Evolutionary conservation across 2,888 invertebrate genomes (phyloP), one percentile per base, ranked within the genome.

Genomic region (Ceraclea dissimilis): DNA sequence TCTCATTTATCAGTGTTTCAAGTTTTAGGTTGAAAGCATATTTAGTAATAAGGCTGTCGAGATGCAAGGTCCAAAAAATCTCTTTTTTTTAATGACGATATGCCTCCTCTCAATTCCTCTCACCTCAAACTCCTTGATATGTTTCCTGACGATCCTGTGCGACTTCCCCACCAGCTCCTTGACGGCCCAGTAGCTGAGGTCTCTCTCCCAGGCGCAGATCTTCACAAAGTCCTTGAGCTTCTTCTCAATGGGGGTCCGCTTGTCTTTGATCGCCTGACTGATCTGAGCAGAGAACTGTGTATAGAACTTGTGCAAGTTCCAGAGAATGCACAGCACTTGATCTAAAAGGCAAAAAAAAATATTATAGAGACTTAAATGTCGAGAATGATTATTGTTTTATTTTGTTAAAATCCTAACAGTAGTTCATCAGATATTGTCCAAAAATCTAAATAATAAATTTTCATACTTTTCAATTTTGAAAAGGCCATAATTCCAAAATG

Each of bases 201-300:
- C 97, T 66, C 92, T 86, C 66, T 88, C 91, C 90, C 97, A 99
- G 39, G 92, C 82, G 51, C 90, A 90, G 54, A 99, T 96, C 71
- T 96, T 95, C 1, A 98, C 90, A 68, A 92, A 93, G 64, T 95
- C 95, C 63, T 88, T 87, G 11, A 99, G 71, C 69, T 93, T 90
- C 72, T 92, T 93, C 67, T 96, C 95, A 59, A 97, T 90, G 0
- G 95, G 93, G 0, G 81, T 70, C 26, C 89, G 83, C 19, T 88
- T 76, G 33, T 82, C 79, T 51, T 81, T 81, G 10, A 93, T 83
- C 50, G 81, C 80, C 0, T 76, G 71, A 0, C 78, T 71, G 0
- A 96, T 83, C 65, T 82, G 81, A 0, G 73, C 67, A 2, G 76
- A 68, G 67, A 94, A 96, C 69, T 95, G 93, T 0, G 76, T 73